Conservation (phyloP, 2,888 invertebrate genomes). For the Limnephilus auricula region DNA sequence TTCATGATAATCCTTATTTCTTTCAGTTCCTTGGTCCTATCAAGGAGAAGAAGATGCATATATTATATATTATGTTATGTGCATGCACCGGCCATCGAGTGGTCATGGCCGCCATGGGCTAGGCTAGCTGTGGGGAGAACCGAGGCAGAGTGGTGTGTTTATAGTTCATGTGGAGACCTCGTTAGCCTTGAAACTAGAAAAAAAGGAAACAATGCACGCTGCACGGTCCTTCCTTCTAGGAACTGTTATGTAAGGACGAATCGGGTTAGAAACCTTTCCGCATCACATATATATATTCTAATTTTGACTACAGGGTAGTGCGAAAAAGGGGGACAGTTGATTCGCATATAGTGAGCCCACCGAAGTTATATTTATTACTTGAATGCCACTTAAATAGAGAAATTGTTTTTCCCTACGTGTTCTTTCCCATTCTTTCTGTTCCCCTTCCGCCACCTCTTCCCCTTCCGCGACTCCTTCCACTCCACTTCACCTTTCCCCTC, state of each 20-base stretch:
- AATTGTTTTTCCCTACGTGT: no score
- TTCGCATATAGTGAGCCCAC: no score
- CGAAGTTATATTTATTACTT: no score
- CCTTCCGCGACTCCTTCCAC: no score
- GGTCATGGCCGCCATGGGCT: no score
- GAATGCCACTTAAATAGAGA: no score
- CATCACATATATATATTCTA: neutral
- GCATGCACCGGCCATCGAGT: neutral
- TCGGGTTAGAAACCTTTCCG: constrained; percentile 30
- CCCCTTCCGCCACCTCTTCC: no score
- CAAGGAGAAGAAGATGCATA: neutral
- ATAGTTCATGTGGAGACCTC: neutral
- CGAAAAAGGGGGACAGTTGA: no score
- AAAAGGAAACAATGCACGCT: constrained; percentile 14
- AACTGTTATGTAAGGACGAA: constrained; percentile 10
- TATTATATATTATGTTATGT: neutral
- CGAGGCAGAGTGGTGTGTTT: no score
- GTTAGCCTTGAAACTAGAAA: constrained; percentile 24
- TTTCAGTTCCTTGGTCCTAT: neutral
- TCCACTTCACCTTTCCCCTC: no score
- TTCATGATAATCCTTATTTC: neutral
- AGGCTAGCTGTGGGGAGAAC: no score
- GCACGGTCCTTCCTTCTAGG: neutral
- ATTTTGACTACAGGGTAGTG: neutral
- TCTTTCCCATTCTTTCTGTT: no score